Percentiles rank a stretch among this genome's conserved stretches.
Evolutionary conservation across 2,888 invertebrate species (phyloP).

Genomic region (Chromoteleia sp.): DNA sequence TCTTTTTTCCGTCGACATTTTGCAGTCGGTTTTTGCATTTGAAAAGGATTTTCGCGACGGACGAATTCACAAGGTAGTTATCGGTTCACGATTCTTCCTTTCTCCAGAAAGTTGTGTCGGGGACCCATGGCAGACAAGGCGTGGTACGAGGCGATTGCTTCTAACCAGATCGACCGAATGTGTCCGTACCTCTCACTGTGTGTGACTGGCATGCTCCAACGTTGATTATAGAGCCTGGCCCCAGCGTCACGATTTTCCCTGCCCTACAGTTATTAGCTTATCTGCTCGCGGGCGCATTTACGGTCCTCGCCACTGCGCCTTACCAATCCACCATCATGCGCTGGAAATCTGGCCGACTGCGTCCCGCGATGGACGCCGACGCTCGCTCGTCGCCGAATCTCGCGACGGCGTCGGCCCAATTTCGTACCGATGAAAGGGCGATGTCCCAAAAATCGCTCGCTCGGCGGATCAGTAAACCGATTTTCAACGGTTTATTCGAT

Average conservation of each 20-base stretch:
- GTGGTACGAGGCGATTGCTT: constrained; percentile 75
- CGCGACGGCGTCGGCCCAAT: no score
- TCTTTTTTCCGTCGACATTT: constrained; percentile 3
- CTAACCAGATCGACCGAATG: constrained; percentile 76
- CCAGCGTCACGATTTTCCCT: constrained; percentile 80
- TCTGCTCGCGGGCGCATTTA: constrained; percentile 61
- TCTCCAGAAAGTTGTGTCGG: constrained; percentile 75
- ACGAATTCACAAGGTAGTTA: constrained; percentile 55
- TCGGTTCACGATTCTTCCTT: constrained; percentile 76
- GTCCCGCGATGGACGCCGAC: constrained; percentile 4
- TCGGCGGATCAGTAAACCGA: no score
- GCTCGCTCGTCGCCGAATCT: not conserved
- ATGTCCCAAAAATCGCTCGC: no score
- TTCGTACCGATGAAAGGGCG: not conserved
- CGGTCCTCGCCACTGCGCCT: constrained; percentile 52
- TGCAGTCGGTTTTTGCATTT: constrained; percentile 12
- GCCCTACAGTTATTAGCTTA: constrained; percentile 77
- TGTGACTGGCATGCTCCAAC: constrained; percentile 78
- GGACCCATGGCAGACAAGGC: constrained; percentile 74
- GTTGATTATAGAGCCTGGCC: constrained; percentile 77
- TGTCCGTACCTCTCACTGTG: constrained; percentile 79
- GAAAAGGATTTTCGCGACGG: constrained; percentile 44
- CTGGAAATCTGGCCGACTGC: constrained; percentile 49
- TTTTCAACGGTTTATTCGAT: constrained; percentile 9
- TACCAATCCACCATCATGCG: constrained; percentile 53